Evolutionary conservation across 1,140 invertebrate genomes (phyloP), one percentile per base, ranked within the genome.

Genomic region (Penaeus japonicus): DNA sequence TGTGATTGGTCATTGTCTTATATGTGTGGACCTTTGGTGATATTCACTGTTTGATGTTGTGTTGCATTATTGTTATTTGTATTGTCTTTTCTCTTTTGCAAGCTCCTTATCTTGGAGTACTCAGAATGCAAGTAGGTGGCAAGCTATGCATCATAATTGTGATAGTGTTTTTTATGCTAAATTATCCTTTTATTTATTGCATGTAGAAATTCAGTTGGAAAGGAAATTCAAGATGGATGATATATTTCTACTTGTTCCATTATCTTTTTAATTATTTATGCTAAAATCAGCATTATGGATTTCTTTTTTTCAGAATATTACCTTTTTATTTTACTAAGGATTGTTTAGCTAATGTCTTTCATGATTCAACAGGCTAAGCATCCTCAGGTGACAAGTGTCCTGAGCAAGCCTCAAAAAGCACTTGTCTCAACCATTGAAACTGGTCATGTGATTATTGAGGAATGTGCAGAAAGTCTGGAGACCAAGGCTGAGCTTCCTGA

Each of bases 361-460:
- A 27, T 5, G 15, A 17, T 47, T 89, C 78, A 90, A 2, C 90
- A 97, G 95, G 95, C 96, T 85, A 97, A 98, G 92, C 96, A 98
- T 92, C 96, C 96, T 1, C 96, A 96, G 91, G 95, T 98, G 83
- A 96, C 96, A 86, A 96, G 95, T 88, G 95, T 98, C 95, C 95
- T 54, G 97, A 98, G 92, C 79, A 90, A 90, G 30, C 97, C 98
- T 59, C 98, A 99, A 93, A 94, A 97, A 91, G 98, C 97, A 5
- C 94, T 99, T 84, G 92, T 98, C 24, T 95, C 96, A 27, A 99
- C 97, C 18, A 99, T 99, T 91, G 95, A 95, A 75, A 95, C 95
- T 55, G 97, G 96, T 85, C 96, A 96, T 91, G 96, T 96, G 91
- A 95, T 97, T 84, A 97, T 99, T 89, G 95, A 95, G 90, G 95